Percentiles rank a stretch among this genome's conserved stretches.
phyloP scores from a whole-genome alignment of 2,113 vertebrate genomes.

The Thunnus thynnus region DNA sequence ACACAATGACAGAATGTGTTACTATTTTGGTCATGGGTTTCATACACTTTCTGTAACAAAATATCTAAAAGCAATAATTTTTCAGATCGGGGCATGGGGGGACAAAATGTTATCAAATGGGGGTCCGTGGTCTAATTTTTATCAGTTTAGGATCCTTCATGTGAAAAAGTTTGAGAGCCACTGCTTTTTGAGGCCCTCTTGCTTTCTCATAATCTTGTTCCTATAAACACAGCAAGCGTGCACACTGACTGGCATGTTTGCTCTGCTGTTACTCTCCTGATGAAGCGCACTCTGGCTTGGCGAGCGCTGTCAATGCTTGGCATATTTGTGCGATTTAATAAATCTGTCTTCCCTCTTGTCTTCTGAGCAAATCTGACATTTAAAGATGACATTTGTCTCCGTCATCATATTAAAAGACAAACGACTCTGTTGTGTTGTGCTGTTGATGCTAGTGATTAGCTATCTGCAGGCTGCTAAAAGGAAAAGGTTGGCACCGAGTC shows the following conservation, averaged over 20 bases:
- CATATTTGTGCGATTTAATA: constrained; percentile 69
- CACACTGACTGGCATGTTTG: constrained; percentile 16
- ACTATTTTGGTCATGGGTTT: too few relatives aligned
- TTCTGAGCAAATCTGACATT: constrained; percentile 83
- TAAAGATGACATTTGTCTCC: constrained; percentile 82
- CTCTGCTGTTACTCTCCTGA: constrained; percentile 36
- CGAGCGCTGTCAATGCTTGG: constrained; percentile 43
- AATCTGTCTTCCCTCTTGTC: constrained; percentile 73
- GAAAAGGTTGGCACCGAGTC: constrained; percentile 69
- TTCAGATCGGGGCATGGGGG: too few relatives aligned
- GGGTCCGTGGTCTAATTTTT: too few relatives aligned
- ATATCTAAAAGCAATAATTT: too few relatives aligned
- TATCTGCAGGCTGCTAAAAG: constrained; percentile 69
- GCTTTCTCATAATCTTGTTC: constrained; percentile 51
- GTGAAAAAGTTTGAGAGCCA: too few relatives aligned
- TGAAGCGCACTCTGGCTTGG: constrained; percentile 33
- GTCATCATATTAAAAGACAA: constrained; percentile 77
- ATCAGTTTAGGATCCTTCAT: too few relatives aligned
- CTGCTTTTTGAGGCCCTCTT: constrained; percentile 44
- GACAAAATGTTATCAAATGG: too few relatives aligned
- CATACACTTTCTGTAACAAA: too few relatives aligned
- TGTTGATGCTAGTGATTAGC: constrained; percentile 77
- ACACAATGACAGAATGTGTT: too few relatives aligned
- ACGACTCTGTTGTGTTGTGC: constrained; percentile 55
- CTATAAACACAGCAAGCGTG: constrained; percentile 30